These are phyloP conservation scores for Rhinoderma darwinii DNA, from an alignment of 2,113 vertebrate species.

Conservation along the genomic window DNA sequence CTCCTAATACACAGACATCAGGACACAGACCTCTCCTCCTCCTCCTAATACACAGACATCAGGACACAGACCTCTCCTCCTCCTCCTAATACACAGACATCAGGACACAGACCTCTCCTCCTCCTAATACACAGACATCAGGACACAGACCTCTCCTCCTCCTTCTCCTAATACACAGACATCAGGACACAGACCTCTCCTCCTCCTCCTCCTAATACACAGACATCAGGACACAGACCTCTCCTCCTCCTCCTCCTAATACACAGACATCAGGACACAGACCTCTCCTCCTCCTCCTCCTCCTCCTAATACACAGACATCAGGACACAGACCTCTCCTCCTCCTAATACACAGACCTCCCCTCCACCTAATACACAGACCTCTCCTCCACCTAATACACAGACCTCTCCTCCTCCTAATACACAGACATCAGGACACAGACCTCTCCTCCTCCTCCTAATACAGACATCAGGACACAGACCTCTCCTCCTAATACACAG, in stretches of 20 bases:
- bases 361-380: too few relatives aligned
- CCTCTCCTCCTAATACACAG: background rate
- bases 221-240: background rate
- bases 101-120: background rate
- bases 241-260: too few relatives aligned
- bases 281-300: too few relatives aligned
- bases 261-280: background rate
- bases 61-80: conserved; percentile 40
- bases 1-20: background rate
- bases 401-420: background rate
- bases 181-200: background rate
- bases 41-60: background rate
- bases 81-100: conserved; percentile 22
- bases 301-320: too few relatives aligned
- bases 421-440: background rate
- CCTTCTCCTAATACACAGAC: conserved; percentile 17
- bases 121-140: background rate
- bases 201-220: conserved; percentile 9
- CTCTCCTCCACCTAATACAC: background rate
- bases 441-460: fast-evolving
- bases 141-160: background rate
- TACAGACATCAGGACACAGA: fast-evolving
- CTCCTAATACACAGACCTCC: background rate
- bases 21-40: background rate
- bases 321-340: background rate